Evolutionary conservation across 2,113 vertebrate species (phyloP).

Genomic region (Anoplopoma fimbria): DNA sequence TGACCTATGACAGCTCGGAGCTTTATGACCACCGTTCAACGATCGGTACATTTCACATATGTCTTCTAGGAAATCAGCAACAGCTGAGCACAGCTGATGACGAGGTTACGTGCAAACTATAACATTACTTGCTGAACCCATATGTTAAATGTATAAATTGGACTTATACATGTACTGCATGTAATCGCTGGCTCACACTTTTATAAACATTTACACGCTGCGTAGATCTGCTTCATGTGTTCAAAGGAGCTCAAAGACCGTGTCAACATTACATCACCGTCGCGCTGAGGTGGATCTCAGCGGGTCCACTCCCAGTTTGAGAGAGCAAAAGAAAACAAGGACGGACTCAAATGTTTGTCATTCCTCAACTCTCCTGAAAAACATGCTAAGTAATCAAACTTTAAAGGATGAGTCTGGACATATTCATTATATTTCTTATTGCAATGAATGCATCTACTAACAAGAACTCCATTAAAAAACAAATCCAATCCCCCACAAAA

Average conservation of each 20-base stretch:
- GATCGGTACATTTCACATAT: too few relatives aligned
- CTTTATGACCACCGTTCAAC: too few relatives aligned
- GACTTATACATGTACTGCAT: conserved; percentile 4
- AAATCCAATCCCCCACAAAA: too few relatives aligned
- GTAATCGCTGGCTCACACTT: not conserved
- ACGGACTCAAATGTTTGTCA: conserved; percentile 6
- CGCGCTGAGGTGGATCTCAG: conserved; percentile 22
- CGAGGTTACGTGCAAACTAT: too few relatives aligned
- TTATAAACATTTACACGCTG: conserved; percentile 30
- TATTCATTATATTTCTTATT: not conserved
- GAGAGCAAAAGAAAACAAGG: conserved; percentile 27
- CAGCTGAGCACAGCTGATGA: not conserved
- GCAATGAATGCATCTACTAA: not conserved
- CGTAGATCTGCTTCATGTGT: conserved; percentile 21
- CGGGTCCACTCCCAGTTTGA: conserved; percentile 20
- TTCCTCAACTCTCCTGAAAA: conserved; percentile 14
- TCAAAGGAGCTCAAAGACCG: conserved; percentile 36
- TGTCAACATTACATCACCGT: conserved; percentile 54
- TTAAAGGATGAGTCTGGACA: not conserved
- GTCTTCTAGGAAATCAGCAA: not conserved
- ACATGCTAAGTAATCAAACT: not conserved
- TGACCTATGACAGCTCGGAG: too few relatives aligned
- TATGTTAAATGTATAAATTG: conserved; percentile 10
- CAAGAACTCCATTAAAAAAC: not conserved
- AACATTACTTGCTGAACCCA: not conserved